Base-by-base conservation (phyloP, 2,888 invertebrate species). In the Cephus pulcher region DNA sequence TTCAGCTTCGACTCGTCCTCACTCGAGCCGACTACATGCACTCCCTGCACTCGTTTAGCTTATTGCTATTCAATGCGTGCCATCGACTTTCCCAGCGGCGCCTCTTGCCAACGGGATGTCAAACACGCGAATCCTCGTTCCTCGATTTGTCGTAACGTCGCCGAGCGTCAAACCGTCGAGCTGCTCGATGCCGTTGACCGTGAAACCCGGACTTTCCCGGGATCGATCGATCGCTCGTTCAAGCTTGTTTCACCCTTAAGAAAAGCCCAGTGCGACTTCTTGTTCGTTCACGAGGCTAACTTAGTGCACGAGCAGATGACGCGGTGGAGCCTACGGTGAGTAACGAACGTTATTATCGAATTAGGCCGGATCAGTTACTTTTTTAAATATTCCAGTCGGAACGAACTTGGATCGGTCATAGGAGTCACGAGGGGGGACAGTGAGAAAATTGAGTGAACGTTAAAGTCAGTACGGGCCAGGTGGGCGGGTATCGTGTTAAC, bases 401-500 rank as follows among this genome's bases (percentile, higher is more conserved):
- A 56, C 6, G 23, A 15, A 15, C 23, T 15, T 56, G 56, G 23
- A 56, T 56, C 9, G 23, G 6, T 56, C 23, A 56, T 56, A 56
- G 9, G 56, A 23, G 56, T 56, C 6, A 23, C 6, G 23, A 23
- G 6, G 6, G 23, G 2, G 15, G 6, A 23, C 9, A 23, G 56
- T 56, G 56, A 23, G 56, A 56, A 2, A 23, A 56, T 56, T 9
- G 23, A 23, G 23, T 1, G 23, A 56, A 23, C 23, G 15, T 23
- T 6, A 23, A 23, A 23, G 40, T 4, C 15, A 40, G 40, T 15
- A 40, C 15, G 23, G 56, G 23, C 1, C 56, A 73, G 69, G 89
- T 87, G 84, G 88, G 89, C 86, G 89, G 82, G 80, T 56, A 56
- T 81, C 83, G 84, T 89, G 89, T 89, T 89, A 86, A 81, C 84